A percentile compares a stretch with the other conserved stretches of the same genome.
Evolutionary conservation across 2,797 vertebrate species (phyloP).

Genomic region (Scleropages formosus): DNA sequence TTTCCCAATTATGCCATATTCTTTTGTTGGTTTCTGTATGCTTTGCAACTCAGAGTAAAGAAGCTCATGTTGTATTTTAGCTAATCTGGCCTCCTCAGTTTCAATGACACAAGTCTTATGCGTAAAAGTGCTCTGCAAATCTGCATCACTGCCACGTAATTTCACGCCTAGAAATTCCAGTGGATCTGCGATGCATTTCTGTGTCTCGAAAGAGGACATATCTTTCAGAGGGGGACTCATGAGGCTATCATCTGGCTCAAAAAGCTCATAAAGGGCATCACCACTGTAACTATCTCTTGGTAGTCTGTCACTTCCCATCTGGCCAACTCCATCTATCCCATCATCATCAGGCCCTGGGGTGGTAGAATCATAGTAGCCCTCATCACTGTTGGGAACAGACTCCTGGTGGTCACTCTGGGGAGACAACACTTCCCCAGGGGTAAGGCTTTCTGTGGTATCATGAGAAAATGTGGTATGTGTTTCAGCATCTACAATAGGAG

Average conservation of each 20-base stretch:
- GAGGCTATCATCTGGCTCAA: constrained; percentile 82
- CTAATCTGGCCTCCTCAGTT: constrained; percentile 75
- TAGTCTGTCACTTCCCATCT: constrained; percentile 74
- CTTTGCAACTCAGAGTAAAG: constrained; percentile 74
- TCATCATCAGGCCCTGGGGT: constrained; percentile 91
- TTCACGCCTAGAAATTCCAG: constrained; percentile 72
- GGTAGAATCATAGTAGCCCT: constrained; percentile 90
- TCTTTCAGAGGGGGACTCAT: constrained; percentile 81
- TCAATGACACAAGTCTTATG: constrained; percentile 72
- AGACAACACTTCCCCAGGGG: constrained; percentile 75
- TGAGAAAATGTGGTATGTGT: constrained; percentile 60
- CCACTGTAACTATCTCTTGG: constrained; percentile 96
- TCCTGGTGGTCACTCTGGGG: constrained; percentile 95
- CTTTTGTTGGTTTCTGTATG: constrained; percentile 61
- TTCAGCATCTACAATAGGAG: constrained; percentile 52
- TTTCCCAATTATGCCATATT: constrained; percentile 48
- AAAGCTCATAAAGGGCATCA: constrained; percentile 94
- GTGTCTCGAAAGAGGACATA: constrained; percentile 69
- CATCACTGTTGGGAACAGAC: constrained; percentile 91
- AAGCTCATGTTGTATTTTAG: constrained; percentile 76
- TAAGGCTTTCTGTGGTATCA: constrained; percentile 56
- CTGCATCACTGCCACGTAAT: constrained; percentile 53
- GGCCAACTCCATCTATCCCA: constrained; percentile 69
- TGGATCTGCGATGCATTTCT: constrained; percentile 62
- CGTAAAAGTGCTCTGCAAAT: constrained; percentile 61